Evolutionary conservation across 2,113 vertebrate species (phyloP).

Genomic region (Choloepus hoffmanni): DNA sequence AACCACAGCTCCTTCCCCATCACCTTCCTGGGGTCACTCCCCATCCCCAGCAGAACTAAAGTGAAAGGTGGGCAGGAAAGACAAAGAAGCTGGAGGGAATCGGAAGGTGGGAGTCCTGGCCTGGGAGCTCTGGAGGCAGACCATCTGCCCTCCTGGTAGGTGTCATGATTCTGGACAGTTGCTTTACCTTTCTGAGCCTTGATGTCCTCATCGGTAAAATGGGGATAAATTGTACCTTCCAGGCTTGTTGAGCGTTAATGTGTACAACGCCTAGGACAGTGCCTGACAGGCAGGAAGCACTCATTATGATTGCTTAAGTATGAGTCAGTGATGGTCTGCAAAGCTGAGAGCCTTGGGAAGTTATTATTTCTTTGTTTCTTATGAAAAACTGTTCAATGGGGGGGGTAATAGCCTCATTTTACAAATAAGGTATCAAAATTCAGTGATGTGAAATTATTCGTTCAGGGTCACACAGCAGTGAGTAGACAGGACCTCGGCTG

Average conservation of each 20-base stretch:
- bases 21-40: accelerated
- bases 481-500: neutral
- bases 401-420: neutral
- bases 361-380: neutral
- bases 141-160: too few relatives aligned
- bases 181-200: neutral
- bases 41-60: accelerated
- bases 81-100: neutral
- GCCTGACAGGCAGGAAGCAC: neutral
- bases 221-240: neutral
- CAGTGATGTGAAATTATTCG: neutral
- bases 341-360: neutral
- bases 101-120: accelerated
- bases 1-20: neutral
- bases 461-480: neutral
- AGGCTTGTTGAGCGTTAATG: neutral
- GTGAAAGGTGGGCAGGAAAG: neutral
- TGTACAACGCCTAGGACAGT: accelerated
- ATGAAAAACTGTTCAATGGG: neutral
- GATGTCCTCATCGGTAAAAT: neutral
- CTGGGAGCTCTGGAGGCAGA: neutral
- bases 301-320: accelerated
- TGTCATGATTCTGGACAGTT: neutral
- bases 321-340: neutral
- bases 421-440: neutral